A percentile compares a stretch with the other conserved stretches of the same genome.
These are phyloP conservation scores for Sphenopsis melanotis DNA, from an alignment of 2,797 vertebrate species.

Conservation along the genomic window DNA sequence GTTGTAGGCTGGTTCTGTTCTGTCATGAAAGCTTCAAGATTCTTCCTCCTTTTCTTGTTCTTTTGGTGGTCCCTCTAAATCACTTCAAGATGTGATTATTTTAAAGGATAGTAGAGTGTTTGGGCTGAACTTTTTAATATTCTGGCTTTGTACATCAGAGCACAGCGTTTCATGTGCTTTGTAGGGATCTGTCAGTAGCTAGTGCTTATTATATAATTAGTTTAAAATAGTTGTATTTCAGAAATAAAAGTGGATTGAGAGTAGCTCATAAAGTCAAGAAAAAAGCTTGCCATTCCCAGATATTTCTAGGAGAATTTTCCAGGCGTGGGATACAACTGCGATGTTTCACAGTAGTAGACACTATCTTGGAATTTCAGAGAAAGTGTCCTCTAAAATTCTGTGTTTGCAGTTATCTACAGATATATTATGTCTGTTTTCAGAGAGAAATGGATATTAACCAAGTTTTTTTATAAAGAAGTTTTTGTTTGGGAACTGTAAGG, in stretches of 20 bases:
- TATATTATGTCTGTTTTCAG: background rate
- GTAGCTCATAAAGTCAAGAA: background rate
- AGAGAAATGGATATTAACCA: background rate
- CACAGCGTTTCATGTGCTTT: accelerated
- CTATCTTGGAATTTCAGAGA: background rate
- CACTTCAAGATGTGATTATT: background rate
- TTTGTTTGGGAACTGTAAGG: background rate
- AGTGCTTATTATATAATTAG: background rate
- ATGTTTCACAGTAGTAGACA: background rate
- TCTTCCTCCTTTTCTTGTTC: background rate
- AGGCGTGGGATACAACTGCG: accelerated
- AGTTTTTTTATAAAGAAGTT: background rate
- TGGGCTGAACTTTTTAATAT: accelerated
- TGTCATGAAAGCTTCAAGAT: background rate
- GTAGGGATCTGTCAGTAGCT: background rate
- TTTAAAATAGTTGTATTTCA: background rate
- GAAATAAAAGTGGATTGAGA: background rate
- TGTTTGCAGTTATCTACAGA: background rate
- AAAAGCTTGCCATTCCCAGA: background rate
- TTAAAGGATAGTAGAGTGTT: background rate
- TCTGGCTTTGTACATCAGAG: background rate
- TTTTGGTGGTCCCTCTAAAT: background rate
- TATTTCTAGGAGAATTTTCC: background rate
- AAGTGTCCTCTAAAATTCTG: background rate
- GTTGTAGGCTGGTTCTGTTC: background rate